phyloP scores from a whole-genome alignment of 2,113 vertebrate species.

The Mellivora capensis region DNA sequence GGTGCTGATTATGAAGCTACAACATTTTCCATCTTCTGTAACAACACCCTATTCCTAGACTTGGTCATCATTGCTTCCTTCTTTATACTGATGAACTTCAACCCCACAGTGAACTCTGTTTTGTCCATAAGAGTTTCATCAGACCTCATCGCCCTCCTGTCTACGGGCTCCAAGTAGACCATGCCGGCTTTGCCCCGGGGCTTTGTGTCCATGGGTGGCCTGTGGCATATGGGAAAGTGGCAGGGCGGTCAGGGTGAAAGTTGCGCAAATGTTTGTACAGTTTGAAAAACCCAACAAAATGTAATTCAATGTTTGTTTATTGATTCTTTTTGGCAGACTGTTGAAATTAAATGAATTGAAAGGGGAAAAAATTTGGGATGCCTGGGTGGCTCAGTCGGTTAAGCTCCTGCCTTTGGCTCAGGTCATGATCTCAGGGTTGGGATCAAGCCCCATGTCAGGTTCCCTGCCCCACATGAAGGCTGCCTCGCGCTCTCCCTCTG shows the following conservation, averaged over 20 bases:
- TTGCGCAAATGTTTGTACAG: slow-evolving; percentile 30
- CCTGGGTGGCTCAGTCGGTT: no score
- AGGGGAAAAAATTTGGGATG: background rate
- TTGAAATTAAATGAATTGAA: slow-evolving; percentile 62
- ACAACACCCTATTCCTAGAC: slow-evolving; percentile 97
- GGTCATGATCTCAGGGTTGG: no score
- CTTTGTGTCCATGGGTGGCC: background rate
- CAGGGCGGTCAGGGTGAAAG: slow-evolving; percentile 16
- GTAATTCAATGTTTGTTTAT: slow-evolving; percentile 61
- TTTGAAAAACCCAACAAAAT: slow-evolving; percentile 55
- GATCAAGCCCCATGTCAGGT: no score
- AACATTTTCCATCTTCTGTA: slow-evolving; percentile 99
- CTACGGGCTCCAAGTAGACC: slow-evolving; percentile 95
- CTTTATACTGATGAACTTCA: slow-evolving; percentile 98
- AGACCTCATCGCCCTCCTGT: slow-evolving; percentile 95
- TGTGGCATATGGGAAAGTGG: background rate
- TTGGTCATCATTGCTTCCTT: slow-evolving; percentile 96
- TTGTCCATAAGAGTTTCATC: slow-evolving; percentile 96
- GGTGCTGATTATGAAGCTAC: slow-evolving; percentile 98
- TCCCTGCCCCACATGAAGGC: no score
- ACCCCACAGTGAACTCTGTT: slow-evolving; percentile 98
- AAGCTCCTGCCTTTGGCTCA: no score
- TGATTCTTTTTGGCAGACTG: slow-evolving; percentile 58
- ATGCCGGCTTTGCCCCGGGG: background rate
- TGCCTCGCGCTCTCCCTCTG: no score